These are phyloP conservation scores for Anabas testudineus DNA, from an alignment of 2,797 vertebrate species.

Conservation along the genomic window DNA sequence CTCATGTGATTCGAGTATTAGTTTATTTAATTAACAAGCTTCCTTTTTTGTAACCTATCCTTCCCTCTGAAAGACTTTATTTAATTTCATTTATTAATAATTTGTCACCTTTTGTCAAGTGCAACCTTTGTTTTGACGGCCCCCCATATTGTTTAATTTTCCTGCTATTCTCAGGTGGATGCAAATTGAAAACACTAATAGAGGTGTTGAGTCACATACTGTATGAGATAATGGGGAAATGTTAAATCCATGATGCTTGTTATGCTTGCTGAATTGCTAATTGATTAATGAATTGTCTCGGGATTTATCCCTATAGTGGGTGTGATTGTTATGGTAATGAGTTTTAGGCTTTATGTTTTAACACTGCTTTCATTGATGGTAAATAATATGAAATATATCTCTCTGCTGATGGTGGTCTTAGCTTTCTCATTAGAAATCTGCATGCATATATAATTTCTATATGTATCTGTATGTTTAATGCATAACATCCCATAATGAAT, in stretches of 20 bases:
- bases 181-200: conserved; percentile 59
- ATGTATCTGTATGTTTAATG: neutral
- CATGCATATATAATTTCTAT: neutral
- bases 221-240: conserved; percentile 39
- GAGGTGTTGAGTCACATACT: conserved; percentile 31
- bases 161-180: conserved; percentile 33
- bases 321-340: conserved; percentile 35
- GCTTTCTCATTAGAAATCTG: neutral
- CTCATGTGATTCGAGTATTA: conserved; percentile 44
- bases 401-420: neutral
- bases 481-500: neutral
- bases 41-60: conserved; percentile 4
- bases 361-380: neutral
- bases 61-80: conserved; percentile 26
- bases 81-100: no score
- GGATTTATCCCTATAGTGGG: conserved; percentile 20
- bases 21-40: conserved; percentile 40
- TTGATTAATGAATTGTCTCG: conserved; percentile 45
- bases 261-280: conserved; percentile 53
- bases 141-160: conserved; percentile 39
- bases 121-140: conserved; percentile 7
- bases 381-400: neutral
- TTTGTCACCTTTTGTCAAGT: conserved; percentile 59
- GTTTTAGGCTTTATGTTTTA: conserved; percentile 19
- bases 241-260: conserved; percentile 25